phyloP scores from a whole-genome alignment of 2,797 vertebrate species.

The Helarctos malayanus region DNA sequence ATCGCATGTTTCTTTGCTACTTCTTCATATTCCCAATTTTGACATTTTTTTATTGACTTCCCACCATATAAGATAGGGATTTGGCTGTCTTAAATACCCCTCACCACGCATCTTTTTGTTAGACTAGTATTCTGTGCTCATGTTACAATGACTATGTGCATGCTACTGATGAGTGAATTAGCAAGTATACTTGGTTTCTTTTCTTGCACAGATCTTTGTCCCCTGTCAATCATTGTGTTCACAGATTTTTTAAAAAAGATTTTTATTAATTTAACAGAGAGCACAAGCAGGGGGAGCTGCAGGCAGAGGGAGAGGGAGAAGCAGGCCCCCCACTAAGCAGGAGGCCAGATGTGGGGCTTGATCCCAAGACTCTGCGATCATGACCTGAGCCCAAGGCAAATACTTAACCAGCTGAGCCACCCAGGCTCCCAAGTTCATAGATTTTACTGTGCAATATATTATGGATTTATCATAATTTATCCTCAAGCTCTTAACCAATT shows the following conservation, averaged over 20 bases:
- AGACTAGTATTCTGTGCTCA: neutral
- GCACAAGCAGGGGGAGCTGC: neutral
- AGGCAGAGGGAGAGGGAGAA: neutral
- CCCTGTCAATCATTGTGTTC: neutral
- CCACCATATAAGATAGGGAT: neutral
- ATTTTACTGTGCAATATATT: constrained; percentile 9
- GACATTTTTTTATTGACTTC: neutral
- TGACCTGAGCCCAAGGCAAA: neutral
- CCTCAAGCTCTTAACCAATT: neutral
- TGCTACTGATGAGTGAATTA: neutral
- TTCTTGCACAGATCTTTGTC: neutral
- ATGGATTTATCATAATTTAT: neutral
- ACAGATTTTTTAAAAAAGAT: neutral
- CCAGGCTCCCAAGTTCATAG: neutral
- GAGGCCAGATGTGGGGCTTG: neutral
- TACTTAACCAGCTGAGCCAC: neutral
- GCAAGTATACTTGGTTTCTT: neutral
- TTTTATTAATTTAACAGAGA: neutral
- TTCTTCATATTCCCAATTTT: neutral
- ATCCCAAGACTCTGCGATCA: neutral
- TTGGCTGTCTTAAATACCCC: neutral
- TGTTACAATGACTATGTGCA: neutral
- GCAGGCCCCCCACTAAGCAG: neutral
- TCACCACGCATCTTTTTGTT: neutral
- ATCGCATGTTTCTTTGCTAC: neutral